A percentile compares a stretch with the other conserved stretches of the same genome.
Conservation (phyloP, 2,888 invertebrate genomes). For the Stenoptilia bipunctidactyla region DNA sequence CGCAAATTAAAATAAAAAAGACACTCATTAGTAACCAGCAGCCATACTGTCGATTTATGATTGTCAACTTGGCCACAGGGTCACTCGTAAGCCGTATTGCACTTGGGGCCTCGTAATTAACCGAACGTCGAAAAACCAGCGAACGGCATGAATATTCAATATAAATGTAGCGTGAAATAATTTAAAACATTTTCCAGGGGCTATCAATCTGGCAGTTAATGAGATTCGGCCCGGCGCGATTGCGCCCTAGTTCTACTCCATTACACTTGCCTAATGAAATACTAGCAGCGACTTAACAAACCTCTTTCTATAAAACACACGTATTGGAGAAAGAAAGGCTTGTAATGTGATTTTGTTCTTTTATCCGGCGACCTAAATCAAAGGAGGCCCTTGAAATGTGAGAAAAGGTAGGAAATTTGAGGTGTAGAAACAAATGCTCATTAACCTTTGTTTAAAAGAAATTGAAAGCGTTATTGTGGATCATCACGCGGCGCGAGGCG, state of each 20-base stretch:
- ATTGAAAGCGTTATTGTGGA: slow-evolving; percentile 7
- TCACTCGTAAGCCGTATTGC: too few species aligned
- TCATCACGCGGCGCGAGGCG: not conserved
- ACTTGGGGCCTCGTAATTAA: slow-evolving; percentile 19
- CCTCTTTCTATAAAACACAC: not conserved
- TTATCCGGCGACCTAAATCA: not conserved
- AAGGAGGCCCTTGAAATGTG: too few species aligned
- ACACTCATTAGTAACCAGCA: too few species aligned
- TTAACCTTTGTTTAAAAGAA: slow-evolving; percentile 2
- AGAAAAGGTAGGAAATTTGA: too few species aligned
- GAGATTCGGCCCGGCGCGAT: slow-evolving; percentile 51
- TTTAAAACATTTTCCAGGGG: slow-evolving; percentile 55
- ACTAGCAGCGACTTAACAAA: slow-evolving; percentile 14
- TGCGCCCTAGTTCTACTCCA: slow-evolving; percentile 50
- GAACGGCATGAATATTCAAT: slow-evolving; percentile 49
- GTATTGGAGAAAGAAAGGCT: too few species aligned
- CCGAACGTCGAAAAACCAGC: slow-evolving; percentile 21
- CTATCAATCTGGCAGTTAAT: slow-evolving; percentile 61
- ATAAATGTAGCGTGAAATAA: slow-evolving; percentile 60
- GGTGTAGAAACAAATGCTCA: too few species aligned
- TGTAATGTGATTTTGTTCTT: not conserved
- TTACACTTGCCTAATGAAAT: slow-evolving; percentile 52
- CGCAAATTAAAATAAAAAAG: too few species aligned
- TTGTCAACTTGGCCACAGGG: too few species aligned
- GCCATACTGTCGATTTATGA: too few species aligned